Evolutionary conservation across 2,113 vertebrate species (phyloP).

Genomic region (Deroptyus accipitrinus): DNA sequence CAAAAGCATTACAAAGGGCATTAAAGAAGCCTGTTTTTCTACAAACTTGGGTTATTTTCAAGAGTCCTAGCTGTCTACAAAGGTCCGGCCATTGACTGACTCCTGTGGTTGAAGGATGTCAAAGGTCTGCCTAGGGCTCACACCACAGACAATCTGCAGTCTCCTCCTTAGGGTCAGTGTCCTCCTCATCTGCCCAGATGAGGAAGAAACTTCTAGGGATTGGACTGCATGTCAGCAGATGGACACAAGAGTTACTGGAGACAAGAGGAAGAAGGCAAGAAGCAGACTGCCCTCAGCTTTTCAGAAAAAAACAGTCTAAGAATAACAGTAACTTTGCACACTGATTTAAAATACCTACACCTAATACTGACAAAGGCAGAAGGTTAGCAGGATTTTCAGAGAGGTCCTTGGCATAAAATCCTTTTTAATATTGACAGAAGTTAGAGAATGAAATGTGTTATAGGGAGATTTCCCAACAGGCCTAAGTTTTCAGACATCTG

Average conservation of each 20-base stretch:
- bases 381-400: slow-evolving; percentile 7
- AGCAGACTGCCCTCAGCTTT: neutral
- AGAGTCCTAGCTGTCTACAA: neutral
- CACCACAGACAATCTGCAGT: neutral
- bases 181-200: neutral
- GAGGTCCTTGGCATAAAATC: neutral
- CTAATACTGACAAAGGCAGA: neutral
- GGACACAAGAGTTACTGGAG: neutral
- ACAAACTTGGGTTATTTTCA: neutral
- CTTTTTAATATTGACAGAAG: neutral
- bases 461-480: neutral
- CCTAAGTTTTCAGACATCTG: neutral
- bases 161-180: neutral
- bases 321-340: neutral
- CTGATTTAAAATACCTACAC: neutral
- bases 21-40: neutral
- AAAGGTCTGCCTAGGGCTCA: neutral
- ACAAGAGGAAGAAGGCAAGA: neutral
- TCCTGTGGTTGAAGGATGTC: rapidly evolving
- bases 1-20: neutral
- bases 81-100: neutral
- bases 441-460: neutral
- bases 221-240: rapidly evolving
- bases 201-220: neutral
- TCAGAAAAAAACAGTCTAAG: neutral